A percentile compares a stretch with the other conserved stretches of the same genome.
Evolutionary conservation across 53 echinoderm and acorn worm species (phyloP).

Genomic region (Echinometra lucunter): DNA sequence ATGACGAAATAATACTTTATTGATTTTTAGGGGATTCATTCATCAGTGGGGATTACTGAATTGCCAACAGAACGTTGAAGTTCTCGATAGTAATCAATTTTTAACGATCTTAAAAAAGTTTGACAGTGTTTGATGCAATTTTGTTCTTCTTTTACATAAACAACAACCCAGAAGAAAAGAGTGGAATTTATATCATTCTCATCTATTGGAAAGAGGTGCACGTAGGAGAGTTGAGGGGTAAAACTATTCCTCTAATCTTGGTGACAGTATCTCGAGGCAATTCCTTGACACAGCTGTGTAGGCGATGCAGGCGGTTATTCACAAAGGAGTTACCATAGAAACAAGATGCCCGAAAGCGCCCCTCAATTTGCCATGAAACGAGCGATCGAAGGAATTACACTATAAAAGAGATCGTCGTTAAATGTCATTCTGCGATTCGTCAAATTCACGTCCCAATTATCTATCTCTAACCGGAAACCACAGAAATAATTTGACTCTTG

Average conservation of each 20-base stretch:
- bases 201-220: too few species aligned
- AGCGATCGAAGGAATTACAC: not conserved
- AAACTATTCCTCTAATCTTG: not conserved
- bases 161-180: too few species aligned
- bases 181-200: too few species aligned
- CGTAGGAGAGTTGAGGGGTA: not conserved
- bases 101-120: too few species aligned
- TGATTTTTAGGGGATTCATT: too few species aligned
- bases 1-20: too few species aligned
- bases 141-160: too few species aligned
- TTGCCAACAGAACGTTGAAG: too few species aligned
- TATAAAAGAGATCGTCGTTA: not conserved
- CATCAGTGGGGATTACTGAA: too few species aligned
- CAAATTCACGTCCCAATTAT: conserved; percentile 41
- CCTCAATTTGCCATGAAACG: not conserved
- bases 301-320: not conserved
- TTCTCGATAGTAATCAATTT: too few species aligned
- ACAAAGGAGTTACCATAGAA: not conserved
- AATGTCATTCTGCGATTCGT: not conserved
- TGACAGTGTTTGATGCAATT: too few species aligned
- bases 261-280: not conserved
- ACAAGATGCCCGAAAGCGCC: not conserved
- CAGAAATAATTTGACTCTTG: conserved; percentile 7
- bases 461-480: conserved; percentile 26
- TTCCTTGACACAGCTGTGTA: not conserved